A percentile compares a stretch with the other conserved stretches of the same genome.
These are phyloP conservation scores for Spatulosminthurus flaviceps DNA, from an alignment of 2,888 invertebrate species.

Conservation along the genomic window DNA sequence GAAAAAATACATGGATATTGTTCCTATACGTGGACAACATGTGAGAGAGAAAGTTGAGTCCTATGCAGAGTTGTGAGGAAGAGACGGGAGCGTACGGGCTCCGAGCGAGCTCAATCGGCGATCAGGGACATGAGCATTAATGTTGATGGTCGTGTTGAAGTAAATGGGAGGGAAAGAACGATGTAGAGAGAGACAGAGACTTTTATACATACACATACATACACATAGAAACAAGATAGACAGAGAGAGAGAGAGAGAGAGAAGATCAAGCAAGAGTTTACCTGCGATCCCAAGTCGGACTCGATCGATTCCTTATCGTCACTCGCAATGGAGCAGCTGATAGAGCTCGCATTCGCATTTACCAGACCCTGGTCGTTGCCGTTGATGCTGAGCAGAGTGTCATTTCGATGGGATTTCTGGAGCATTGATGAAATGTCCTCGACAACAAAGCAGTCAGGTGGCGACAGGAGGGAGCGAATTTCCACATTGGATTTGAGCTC, in stretches of 20 bases:
- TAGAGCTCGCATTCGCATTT: conserved; percentile 54
- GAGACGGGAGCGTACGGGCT: neutral
- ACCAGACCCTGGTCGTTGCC: conserved; percentile 56
- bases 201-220: no score
- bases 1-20: neutral
- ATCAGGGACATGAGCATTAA: conserved; percentile 1
- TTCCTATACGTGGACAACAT: neutral
- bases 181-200: neutral
- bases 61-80: neutral
- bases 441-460: conserved; percentile 54
- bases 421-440: conserved; percentile 56
- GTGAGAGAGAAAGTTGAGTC: no score
- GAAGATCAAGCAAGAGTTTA: conserved; percentile 37
- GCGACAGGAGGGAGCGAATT: conserved; percentile 58
- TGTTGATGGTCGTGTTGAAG: conserved; percentile 6
- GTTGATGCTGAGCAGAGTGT: conserved; percentile 62
- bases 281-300: conserved; percentile 61
- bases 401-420: conserved; percentile 58
- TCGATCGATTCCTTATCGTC: conserved; percentile 63
- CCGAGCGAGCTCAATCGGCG: neutral
- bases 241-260: conserved; percentile 7
- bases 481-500: conserved; percentile 62
- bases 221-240: neutral
- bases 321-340: conserved; percentile 62
- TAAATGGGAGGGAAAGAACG: conserved; percentile 4